These are phyloP conservation scores for Arctopsyche grandis DNA, from an alignment of 1,140 invertebrate species.

Conservation along the genomic window DNA sequence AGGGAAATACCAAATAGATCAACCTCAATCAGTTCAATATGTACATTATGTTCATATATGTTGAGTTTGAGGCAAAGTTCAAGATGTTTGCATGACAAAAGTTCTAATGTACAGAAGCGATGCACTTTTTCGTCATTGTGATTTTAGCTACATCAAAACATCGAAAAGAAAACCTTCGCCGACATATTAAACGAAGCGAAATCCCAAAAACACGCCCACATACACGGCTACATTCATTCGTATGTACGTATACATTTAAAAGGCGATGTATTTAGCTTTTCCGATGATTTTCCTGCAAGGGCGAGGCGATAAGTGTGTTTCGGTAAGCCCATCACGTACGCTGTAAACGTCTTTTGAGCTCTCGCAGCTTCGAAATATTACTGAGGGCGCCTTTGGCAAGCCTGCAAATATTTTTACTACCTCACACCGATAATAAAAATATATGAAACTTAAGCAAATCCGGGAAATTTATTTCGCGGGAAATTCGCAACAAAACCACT, in stretches of 20 bases:
- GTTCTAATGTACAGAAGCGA: no score
- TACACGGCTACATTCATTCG: neutral
- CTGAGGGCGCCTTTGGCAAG: slow-evolving; percentile 26
- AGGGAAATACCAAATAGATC: no score
- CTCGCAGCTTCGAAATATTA: slow-evolving; percentile 43
- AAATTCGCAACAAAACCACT: neutral
- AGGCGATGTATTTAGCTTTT: slow-evolving; percentile 31
- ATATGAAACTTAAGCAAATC: slow-evolving; percentile 31
- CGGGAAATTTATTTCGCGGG: neutral
- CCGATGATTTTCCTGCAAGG: slow-evolving; percentile 30
- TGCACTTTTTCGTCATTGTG: no score
- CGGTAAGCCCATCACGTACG: slow-evolving; percentile 39
- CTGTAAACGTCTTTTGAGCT: slow-evolving; percentile 45
- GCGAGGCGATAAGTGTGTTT: slow-evolving; percentile 29
- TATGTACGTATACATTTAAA: slow-evolving; percentile 8
- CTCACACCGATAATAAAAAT: slow-evolving; percentile 36
- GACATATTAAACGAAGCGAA: no score
- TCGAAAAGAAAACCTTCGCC: no score
- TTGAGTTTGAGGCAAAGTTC: no score
- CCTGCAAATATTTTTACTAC: slow-evolving; percentile 41
- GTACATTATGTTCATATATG: no score
- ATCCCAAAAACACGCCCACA: neutral
- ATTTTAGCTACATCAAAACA: no score
- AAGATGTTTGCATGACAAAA: no score
- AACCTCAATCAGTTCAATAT: no score